These are phyloP conservation scores for Byasa hedistus DNA, from an alignment of 2,888 invertebrate species.

Conservation along the genomic window DNA sequence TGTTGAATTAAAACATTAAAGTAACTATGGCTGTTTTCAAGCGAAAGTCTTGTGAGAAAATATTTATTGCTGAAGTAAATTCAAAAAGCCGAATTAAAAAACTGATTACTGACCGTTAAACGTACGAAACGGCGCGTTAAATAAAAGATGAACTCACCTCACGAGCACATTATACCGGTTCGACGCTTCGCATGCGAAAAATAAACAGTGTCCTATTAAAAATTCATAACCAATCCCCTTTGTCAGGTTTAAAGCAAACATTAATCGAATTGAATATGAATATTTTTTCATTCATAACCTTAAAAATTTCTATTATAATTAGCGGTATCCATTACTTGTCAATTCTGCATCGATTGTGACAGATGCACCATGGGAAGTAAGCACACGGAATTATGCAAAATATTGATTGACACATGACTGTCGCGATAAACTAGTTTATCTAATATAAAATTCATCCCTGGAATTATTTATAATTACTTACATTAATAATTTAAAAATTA, in stretches of 20 bases:
- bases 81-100: constrained; percentile 34
- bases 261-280: constrained; percentile 42
- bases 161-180: constrained; percentile 59
- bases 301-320: constrained; percentile 62
- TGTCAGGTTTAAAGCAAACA: constrained; percentile 53
- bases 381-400: constrained; percentile 48
- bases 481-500: neutral
- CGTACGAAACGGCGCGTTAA: neutral
- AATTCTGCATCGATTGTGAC: constrained; percentile 55
- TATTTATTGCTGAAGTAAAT: constrained; percentile 51
- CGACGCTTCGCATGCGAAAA: constrained; percentile 66
- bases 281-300: constrained; percentile 45
- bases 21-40: neutral
- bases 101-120: constrained; percentile 5
- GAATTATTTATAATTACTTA: constrained; percentile 21
- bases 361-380: constrained; percentile 46
- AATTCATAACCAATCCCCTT: constrained; percentile 63
- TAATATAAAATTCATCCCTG: constrained; percentile 53
- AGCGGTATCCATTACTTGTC: constrained; percentile 56
- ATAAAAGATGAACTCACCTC: constrained; percentile 32
- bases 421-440: constrained; percentile 57
- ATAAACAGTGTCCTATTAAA: constrained; percentile 64
- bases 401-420: constrained; percentile 66
- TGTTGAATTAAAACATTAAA: neutral
- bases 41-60: constrained; percentile 58